Evolutionary conservation across 92 coral and sea anemone species (phyloP).

Genomic region (Epizoanthus ramosus): DNA sequence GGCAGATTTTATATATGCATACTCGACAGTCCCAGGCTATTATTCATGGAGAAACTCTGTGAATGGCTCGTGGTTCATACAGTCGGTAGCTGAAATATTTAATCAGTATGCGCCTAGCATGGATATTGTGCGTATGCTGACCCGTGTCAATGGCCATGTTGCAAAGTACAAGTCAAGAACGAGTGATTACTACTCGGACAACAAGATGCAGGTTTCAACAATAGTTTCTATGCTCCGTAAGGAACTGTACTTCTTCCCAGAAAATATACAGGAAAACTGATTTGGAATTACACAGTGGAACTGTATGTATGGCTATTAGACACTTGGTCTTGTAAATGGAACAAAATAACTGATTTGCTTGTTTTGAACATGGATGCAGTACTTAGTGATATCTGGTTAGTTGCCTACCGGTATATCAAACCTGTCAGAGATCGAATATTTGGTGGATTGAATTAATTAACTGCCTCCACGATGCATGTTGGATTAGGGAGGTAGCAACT

Average conservation of each 20-base stretch:
- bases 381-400: too few species aligned
- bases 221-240: constrained; percentile 89
- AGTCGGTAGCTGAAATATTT: constrained; percentile 72
- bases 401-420: too few species aligned
- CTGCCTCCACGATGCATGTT: too few species aligned
- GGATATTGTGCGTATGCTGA: constrained; percentile 83
- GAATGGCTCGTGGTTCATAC: constrained; percentile 93
- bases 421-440: too few species aligned
- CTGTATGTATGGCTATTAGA: too few species aligned
- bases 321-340: too few species aligned
- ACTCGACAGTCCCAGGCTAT: constrained; percentile 91
- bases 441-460: too few species aligned
- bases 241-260: constrained; percentile 88
- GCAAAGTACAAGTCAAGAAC: constrained; percentile 89
- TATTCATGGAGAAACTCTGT: constrained; percentile 88
- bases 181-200: constrained; percentile 84
- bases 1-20: constrained; percentile 87
- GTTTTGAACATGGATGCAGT: too few species aligned
- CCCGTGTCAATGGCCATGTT: constrained; percentile 79
- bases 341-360: too few species aligned
- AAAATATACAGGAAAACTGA: constrained; percentile 52
- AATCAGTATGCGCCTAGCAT: constrained; percentile 59
- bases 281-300: neutral
- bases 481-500: too few species aligned
- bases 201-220: constrained; percentile 84